Evolutionary conservation across 2,113 vertebrate species (phyloP).

Genomic region (Ibidorhyncha struthersii): DNA sequence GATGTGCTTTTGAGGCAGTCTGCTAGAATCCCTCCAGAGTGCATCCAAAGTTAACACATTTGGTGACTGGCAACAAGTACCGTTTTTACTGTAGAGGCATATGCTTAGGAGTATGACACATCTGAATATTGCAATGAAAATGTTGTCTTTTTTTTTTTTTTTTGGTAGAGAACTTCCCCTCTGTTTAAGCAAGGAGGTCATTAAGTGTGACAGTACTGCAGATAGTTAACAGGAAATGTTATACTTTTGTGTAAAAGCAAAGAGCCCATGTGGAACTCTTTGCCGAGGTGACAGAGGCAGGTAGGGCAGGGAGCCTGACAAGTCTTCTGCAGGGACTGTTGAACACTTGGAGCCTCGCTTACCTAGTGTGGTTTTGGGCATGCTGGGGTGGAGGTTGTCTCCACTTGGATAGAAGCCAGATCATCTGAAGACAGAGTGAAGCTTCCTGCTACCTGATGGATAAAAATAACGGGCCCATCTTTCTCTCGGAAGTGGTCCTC

Average conservation of each 20-base stretch:
- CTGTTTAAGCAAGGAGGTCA: background rate
- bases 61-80: background rate
- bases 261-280: background rate
- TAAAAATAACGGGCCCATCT: background rate
- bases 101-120: background rate
- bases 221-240: background rate
- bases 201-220: background rate
- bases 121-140: background rate
- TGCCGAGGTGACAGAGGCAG: background rate
- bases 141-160: background rate
- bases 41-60: background rate
- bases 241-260: background rate
- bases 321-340: background rate
- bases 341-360: background rate
- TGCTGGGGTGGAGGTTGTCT: background rate
- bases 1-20: conserved; percentile 1
- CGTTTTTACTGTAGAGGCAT: background rate
- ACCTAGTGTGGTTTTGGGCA: background rate
- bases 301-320: background rate
- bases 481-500: background rate
- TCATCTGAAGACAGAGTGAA: background rate
- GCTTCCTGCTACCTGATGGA: background rate
- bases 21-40: background rate
- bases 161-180: background rate
- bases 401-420: background rate